Conservation (phyloP, 30 jellyfish, hydroid and myxozoan species). For the Mastigias papua region DNA sequence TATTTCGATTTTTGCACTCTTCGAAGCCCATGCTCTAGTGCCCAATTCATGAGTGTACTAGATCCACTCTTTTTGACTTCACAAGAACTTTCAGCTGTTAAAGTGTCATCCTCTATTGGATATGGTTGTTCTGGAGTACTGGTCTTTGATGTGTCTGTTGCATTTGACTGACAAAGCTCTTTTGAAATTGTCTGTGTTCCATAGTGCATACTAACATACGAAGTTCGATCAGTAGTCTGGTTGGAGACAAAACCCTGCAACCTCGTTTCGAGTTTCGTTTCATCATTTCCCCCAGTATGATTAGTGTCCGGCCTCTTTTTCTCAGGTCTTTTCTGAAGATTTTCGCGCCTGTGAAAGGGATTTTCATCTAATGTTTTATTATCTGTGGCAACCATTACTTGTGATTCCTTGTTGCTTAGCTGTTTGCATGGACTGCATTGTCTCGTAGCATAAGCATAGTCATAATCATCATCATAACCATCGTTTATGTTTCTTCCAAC, state of each 20-base stretch:
- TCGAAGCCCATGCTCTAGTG: slow-evolving; percentile 1
- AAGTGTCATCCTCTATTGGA: background rate
- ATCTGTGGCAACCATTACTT: background rate
- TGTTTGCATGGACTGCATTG: background rate
- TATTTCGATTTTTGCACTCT: background rate
- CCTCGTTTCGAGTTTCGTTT: background rate
- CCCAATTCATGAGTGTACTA: slow-evolving; percentile 8
- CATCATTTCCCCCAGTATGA: no score
- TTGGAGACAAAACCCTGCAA: background rate
- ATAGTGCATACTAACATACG: background rate
- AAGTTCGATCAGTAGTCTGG: background rate
- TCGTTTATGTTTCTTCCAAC: no score
- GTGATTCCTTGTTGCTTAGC: background rate
- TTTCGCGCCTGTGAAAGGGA: background rate
- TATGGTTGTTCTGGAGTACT: background rate
- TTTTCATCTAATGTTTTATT: no score
- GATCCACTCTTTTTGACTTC: background rate
- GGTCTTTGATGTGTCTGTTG: background rate
- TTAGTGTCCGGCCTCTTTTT: no score
- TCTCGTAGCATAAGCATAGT: slow-evolving; percentile 6
- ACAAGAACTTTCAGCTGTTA: background rate
- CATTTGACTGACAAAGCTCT: background rate
- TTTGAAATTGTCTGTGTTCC: background rate
- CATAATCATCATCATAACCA: background rate
- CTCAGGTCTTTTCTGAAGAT: background rate